Evolutionary conservation across 2,888 invertebrate species (phyloP), one percentile per base, ranked within the genome.

Genomic region (Yponomeuta evonymella): DNA sequence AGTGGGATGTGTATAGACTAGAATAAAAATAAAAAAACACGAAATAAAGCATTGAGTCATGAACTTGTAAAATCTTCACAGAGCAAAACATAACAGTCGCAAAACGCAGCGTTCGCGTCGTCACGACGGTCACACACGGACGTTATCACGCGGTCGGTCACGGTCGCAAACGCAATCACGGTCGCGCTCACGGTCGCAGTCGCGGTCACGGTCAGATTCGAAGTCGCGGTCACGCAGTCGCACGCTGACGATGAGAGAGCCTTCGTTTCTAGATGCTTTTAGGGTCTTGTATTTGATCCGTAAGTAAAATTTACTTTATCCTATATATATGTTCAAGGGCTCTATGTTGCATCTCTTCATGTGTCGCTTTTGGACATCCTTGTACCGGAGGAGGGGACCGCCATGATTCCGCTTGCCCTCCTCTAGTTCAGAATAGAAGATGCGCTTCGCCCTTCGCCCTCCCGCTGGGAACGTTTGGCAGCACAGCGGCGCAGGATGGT

Each of bases 201-300:
- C 79, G 23, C 68, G 66, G 69, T 62, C 67, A 11, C 48, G n/a
- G 10, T n/a, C 48, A 12, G 43, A 3, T 12, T 33, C 9, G 4
- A 36, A 10, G 15, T 6, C 76, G 74, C 33, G 75, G 77, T 64
- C 74, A 73, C n/a, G 77, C 77, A 15, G 76, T 73, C 15, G 79
- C 84, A 0, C 75, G 79, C 58, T 81, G 76, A 70, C 78, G 72
- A 23, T 80, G 62, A 86, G 77, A 71, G 84, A 88, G 58, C 89
- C 90, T 0, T 79, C 84, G 0, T 84, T 91, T 74, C 73, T 89
- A 73, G 91, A 92, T 71, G 88, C 91, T 0, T 92, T 92, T 70
- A 78, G 90, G 73, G 87, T 92, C 64, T 74, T 91, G 70, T 91
- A 89, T 78, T 81, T 91, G 48, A 83, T 83, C 72, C 83, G 91